phyloP scores from a whole-genome alignment of 2,797 vertebrate species.

The Salarias fasciatus region DNA sequence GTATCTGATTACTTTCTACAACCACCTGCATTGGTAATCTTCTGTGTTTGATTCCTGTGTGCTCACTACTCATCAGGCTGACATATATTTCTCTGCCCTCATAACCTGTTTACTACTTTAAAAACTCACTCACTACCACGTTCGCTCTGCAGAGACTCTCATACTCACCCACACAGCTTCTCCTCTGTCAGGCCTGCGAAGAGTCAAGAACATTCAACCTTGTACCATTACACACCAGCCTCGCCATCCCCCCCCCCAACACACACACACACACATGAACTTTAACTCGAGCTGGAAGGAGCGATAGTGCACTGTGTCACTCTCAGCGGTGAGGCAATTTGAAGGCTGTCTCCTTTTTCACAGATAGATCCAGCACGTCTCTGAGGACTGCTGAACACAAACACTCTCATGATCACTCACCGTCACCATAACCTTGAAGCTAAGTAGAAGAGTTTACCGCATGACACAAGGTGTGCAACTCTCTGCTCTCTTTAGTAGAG shows the following conservation, averaged over 20 bases:
- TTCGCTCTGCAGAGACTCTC: conserved; percentile 15
- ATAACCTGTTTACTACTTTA: conserved; percentile 21
- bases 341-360: conserved; percentile 61
- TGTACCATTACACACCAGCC: conserved; percentile 45
- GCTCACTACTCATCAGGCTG: not conserved
- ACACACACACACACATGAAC: conserved; percentile 24
- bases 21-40: no score
- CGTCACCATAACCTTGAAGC: conserved; percentile 54
- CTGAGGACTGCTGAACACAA: conserved; percentile 61
- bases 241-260: conserved; percentile 27
- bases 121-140: conserved; percentile 5
- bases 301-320: conserved; percentile 63
- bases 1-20: no score
- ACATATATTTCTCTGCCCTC: conserved; percentile 10
- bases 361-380: conserved; percentile 59
- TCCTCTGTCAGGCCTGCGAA: conserved; percentile 39
- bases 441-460: conserved; percentile 50
- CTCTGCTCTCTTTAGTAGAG: conserved; percentile 14
- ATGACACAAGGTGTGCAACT: conserved; percentile 29
- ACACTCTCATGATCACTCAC: conserved; percentile 59
- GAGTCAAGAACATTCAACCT: conserved; percentile 53
- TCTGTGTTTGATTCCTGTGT: not conserved
- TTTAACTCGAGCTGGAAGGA: conserved; percentile 57
- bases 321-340: conserved; percentile 59
- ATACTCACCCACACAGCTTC: conserved; percentile 30